These are phyloP conservation scores for Scarus forsteni DNA, from an alignment of 2,797 vertebrate species.

Conservation along the genomic window DNA sequence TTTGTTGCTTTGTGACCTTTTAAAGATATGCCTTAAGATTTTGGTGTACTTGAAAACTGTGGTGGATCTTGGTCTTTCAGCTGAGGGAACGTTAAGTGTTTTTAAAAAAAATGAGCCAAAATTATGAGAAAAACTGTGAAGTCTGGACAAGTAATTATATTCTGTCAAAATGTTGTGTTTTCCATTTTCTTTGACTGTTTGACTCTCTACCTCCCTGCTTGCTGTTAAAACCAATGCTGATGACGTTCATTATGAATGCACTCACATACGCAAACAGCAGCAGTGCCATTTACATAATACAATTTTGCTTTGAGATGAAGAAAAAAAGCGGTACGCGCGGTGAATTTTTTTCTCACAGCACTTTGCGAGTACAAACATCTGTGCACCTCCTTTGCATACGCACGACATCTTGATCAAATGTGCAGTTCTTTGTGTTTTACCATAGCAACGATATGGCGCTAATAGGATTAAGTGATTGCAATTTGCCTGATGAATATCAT, in stretches of 20 bases:
- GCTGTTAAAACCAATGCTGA: slow-evolving; percentile 8
- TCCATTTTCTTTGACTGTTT: slow-evolving; percentile 33
- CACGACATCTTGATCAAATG: slow-evolving; percentile 53
- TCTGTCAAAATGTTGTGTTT: slow-evolving; percentile 22
- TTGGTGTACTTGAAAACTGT: no score
- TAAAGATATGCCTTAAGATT: no score
- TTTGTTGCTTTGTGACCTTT: no score
- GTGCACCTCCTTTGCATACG: slow-evolving; percentile 41
- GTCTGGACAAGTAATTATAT: slow-evolving; percentile 7
- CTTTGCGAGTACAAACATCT: slow-evolving; percentile 55
- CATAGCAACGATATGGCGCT: slow-evolving; percentile 60
- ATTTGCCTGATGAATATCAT: slow-evolving; percentile 45
- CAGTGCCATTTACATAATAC: slow-evolving; percentile 49
- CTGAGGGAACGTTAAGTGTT: no score
- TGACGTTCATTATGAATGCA: slow-evolving; percentile 39
- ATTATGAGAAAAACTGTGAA: not conserved
- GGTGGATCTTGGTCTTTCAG: no score
- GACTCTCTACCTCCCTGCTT: slow-evolving; percentile 30
- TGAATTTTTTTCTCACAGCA: slow-evolving; percentile 37
- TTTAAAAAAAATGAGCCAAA: no score
- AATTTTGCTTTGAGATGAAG: slow-evolving; percentile 20
- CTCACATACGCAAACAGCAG: slow-evolving; percentile 40
- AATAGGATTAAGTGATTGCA: slow-evolving; percentile 72
- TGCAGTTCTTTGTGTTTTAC: slow-evolving; percentile 50
- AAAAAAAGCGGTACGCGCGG: slow-evolving; percentile 12